Conservation (phyloP, 1,140 invertebrate genomes). For the Physella acuta region DNA sequence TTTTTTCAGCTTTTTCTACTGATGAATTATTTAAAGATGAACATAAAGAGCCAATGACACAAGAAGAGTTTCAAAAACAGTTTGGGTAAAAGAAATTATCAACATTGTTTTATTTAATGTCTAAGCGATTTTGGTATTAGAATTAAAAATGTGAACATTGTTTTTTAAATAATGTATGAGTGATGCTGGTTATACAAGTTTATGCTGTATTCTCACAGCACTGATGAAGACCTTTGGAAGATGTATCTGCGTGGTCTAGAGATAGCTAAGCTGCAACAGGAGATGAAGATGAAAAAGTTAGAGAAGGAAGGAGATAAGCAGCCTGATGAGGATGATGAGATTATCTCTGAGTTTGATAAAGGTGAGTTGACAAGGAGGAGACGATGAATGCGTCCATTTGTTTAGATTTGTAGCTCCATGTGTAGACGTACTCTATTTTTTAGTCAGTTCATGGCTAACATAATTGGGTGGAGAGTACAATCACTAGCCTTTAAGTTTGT, state of each 20-base stretch:
- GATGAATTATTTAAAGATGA: neutral
- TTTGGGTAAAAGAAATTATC: slow-evolving; percentile 9
- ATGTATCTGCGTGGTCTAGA: neutral
- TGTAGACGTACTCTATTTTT: no score
- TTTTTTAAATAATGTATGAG: neutral
- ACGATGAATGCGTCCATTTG: no score
- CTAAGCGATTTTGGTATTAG: no score
- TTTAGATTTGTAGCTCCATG: no score
- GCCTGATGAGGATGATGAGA: slow-evolving; percentile 21
- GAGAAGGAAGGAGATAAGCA: neutral
- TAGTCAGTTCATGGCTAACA: no score
- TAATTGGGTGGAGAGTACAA: no score
- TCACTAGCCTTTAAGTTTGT: no score
- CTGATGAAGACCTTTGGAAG: slow-evolving; percentile 2
- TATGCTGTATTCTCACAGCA: neutral
- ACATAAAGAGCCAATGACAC: neutral
- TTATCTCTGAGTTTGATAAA: slow-evolving; percentile 16
- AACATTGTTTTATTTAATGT: no score
- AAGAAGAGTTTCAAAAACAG: slow-evolving; percentile 11
- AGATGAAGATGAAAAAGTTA: neutral
- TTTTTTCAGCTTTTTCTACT: neutral
- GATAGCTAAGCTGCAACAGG: neutral
- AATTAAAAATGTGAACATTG: no score
- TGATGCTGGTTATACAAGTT: neutral
- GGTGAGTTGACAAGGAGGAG: no score